Evolutionary conservation across 2,888 invertebrate genomes (phyloP).

Genomic region (Hoplodrina ambigua): DNA sequence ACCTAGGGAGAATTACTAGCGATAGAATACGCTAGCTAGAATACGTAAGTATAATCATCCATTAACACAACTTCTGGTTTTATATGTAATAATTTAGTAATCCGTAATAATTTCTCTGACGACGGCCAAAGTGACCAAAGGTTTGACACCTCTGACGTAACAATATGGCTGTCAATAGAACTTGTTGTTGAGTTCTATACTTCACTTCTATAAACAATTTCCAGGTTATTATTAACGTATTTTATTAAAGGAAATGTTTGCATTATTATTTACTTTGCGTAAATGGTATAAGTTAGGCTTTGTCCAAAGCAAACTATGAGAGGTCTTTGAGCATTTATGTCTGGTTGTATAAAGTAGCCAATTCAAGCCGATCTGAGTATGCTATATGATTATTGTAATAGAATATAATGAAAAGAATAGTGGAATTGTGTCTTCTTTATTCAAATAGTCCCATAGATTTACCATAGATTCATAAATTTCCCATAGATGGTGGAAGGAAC

Average conservation of each 20-base stretch:
- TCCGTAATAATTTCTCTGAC: constrained; percentile 31
- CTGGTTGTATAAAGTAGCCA: no score
- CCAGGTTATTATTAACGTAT: constrained; percentile 21
- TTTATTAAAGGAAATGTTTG: constrained; percentile 38
- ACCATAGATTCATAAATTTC: no score
- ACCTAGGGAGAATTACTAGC: no score
- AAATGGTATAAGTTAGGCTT: neutral
- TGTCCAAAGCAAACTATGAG: no score
- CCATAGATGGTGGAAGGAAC: no score
- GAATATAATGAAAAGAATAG: no score
- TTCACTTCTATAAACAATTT: constrained; percentile 12
- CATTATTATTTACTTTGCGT: constrained; percentile 2
- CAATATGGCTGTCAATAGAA: constrained; percentile 33
- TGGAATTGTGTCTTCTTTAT: no score
- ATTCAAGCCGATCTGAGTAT: no score
- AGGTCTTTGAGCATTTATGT: neutral
- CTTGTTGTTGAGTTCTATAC: constrained; percentile 11
- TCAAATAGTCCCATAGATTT: no score
- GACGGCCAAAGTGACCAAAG: constrained; percentile 64
- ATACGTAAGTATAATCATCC: neutral
- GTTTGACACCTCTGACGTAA: constrained; percentile 70
- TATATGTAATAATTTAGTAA: constrained; percentile 25
- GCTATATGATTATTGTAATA: no score
- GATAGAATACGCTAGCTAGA: no score
- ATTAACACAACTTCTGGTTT: neutral